phyloP scores from a whole-genome alignment of 2,113 vertebrate genomes.

The Tyrannus savana region DNA sequence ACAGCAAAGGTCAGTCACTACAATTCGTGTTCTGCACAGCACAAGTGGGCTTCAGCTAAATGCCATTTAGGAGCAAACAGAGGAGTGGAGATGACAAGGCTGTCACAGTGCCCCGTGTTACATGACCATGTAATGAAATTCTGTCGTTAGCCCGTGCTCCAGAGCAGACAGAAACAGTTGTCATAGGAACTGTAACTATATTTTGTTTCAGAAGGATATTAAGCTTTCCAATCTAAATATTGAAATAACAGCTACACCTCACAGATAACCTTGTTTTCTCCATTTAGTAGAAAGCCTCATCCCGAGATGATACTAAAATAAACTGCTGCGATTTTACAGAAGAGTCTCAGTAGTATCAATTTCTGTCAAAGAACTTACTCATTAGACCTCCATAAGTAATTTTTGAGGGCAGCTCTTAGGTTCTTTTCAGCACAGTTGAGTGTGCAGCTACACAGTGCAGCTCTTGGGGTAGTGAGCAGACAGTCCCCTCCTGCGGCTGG shows the following conservation, averaged over 20 bases:
- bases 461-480: background rate
- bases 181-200: slow-evolving; percentile 58
- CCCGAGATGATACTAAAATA: background rate
- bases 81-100: background rate
- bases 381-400: background rate
- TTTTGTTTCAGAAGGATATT: background rate
- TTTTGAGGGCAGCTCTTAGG: background rate
- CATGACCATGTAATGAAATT: background rate
- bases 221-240: slow-evolving; percentile 19
- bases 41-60: background rate
- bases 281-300: background rate
- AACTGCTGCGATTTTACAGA: background rate
- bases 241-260: slow-evolving; percentile 7
- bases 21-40: background rate
- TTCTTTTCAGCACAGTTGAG: background rate
- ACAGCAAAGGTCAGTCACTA: background rate
- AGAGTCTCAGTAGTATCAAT: background rate
- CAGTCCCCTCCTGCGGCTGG: background rate
- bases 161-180: slow-evolving; percentile 34
- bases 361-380: background rate
- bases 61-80: background rate
- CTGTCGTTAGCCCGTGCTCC: background rate
- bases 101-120: slow-evolving; percentile 7
- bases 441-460: background rate
- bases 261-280: background rate